Conservation (phyloP, 2,888 invertebrate species). For the Drosophila borealis region DNA sequence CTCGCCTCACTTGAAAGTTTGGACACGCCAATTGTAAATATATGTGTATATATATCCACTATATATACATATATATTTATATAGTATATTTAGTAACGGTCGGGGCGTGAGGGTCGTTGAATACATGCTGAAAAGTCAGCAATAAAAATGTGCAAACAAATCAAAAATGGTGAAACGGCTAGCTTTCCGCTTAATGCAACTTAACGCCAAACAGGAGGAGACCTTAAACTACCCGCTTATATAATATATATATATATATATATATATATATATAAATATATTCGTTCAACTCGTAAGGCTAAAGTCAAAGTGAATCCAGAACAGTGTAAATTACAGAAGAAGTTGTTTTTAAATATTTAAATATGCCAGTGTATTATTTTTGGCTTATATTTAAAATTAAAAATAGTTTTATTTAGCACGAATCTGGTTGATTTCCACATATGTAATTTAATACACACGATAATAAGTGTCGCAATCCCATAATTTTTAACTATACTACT, state of each 20-base stretch:
- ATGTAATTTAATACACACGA: slow-evolving; percentile 1
- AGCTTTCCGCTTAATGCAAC: slow-evolving; percentile 21
- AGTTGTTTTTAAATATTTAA: too few relatives aligned
- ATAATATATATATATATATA: too few relatives aligned
- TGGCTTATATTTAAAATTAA: too few relatives aligned
- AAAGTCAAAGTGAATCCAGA: too few relatives aligned
- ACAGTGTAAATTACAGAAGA: too few relatives aligned
- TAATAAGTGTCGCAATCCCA: neutral
- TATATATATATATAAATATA: too few relatives aligned
- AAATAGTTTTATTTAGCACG: neutral
- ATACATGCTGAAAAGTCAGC: slow-evolving; percentile 46
- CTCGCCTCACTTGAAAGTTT: slow-evolving; percentile 49
- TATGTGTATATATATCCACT: slow-evolving; percentile 3
- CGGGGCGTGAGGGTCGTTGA: slow-evolving; percentile 24
- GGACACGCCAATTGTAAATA: slow-evolving; percentile 31
- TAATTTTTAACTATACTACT: slow-evolving; percentile 10
- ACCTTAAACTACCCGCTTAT: slow-evolving; percentile 5
- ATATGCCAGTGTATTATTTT: too few relatives aligned
- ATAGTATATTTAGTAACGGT: slow-evolving; percentile 8
- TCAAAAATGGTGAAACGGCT: slow-evolving; percentile 52
- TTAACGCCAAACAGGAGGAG: slow-evolving; percentile 16
- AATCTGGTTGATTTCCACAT: neutral
- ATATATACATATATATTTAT: slow-evolving; percentile 3
- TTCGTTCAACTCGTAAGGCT: too few relatives aligned
- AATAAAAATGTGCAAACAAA: slow-evolving; percentile 59